Percentiles rank a stretch among this genome's conserved stretches.
These are phyloP conservation scores for Meloidogyne floridensis DNA, from an alignment of 1,140 invertebrate genomes.

Conservation along the genomic window DNA sequence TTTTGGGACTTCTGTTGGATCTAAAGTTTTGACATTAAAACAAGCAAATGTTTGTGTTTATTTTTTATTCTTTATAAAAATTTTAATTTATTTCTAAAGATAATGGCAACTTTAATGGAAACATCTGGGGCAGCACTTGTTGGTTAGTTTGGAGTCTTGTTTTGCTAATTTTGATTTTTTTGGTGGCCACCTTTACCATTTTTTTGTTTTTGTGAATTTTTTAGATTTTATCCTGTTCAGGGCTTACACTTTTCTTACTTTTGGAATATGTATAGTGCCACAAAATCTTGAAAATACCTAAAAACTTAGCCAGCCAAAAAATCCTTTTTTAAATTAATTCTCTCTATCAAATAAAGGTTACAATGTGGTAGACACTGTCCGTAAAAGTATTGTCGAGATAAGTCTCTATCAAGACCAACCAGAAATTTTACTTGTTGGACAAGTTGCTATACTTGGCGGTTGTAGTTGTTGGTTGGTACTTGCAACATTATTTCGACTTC, in stretches of 20 bases:
- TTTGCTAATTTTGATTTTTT: slow-evolving; percentile 5
- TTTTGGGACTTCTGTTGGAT: slow-evolving; percentile 91
- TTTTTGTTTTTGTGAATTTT: no score
- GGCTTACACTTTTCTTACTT: no score
- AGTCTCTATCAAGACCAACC: slow-evolving; percentile 41
- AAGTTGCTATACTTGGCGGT: slow-evolving; percentile 68
- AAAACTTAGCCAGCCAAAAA: no score
- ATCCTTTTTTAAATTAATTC: not conserved
- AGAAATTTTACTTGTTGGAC: slow-evolving; percentile 58
- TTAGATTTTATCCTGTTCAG: no score
- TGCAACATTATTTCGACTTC: slow-evolving; percentile 86
- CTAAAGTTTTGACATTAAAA: slow-evolving; percentile 46
- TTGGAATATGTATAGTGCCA: no score
- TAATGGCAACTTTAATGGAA: slow-evolving; percentile 45
- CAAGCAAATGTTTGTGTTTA: slow-evolving; percentile 32
- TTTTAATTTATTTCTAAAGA: not conserved
- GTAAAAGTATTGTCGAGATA: slow-evolving; percentile 50
- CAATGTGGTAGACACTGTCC: slow-evolving; percentile 49
- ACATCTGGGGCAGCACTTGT: slow-evolving; percentile 67
- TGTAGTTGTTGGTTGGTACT: slow-evolving; percentile 79
- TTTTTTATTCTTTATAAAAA: not conserved
- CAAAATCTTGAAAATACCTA: no score
- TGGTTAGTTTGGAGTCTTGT: slow-evolving; percentile 44
- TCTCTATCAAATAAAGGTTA: slow-evolving; percentile 24
- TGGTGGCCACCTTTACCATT: not conserved